phyloP scores from a whole-genome alignment of 2,888 invertebrate genomes.

The Leptarthrus brevirostris region DNA sequence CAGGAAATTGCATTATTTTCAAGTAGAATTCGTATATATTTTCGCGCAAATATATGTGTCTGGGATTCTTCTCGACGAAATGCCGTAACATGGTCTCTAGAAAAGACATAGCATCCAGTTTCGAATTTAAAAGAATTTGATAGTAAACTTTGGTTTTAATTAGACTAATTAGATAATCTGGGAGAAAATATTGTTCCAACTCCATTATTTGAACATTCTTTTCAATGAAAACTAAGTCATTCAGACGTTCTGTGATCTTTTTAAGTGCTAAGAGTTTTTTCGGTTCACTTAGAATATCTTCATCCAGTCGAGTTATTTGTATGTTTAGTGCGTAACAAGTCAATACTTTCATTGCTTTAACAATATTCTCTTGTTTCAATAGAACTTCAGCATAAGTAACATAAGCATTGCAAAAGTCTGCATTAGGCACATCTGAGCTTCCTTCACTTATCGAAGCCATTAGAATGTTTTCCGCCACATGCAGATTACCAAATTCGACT shows the following conservation, averaged over 20 bases:
- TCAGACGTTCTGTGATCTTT: conserved; percentile 56
- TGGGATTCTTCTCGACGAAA: conserved; percentile 56
- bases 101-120: conserved; percentile 58
- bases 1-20: conserved; percentile 57
- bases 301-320: conserved; percentile 50
- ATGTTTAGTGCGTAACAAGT: conserved; percentile 56
- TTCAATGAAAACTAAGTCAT: conserved; percentile 57
- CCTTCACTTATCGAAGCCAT: conserved; percentile 66
- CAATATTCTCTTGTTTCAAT: conserved; percentile 55
- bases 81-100: conserved; percentile 57
- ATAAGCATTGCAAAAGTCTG: conserved; percentile 60
- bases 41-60: conserved; percentile 64
- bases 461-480: conserved; percentile 69
- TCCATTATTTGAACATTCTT: conserved; percentile 58
- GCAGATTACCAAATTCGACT: conserved; percentile 68
- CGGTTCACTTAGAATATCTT: conserved; percentile 54
- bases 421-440: conserved; percentile 53
- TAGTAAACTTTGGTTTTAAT: conserved; percentile 59
- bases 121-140: conserved; percentile 57
- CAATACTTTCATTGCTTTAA: conserved; percentile 59
- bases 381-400: conserved; percentile 61
- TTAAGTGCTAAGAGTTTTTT: conserved; percentile 57
- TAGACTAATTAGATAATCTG: conserved; percentile 59
- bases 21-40: conserved; percentile 67
- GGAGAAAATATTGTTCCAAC: conserved; percentile 61